These are phyloP conservation scores for Cryptophagus acutangulus DNA, from an alignment of 2,888 invertebrate species.

Conservation along the genomic window DNA sequence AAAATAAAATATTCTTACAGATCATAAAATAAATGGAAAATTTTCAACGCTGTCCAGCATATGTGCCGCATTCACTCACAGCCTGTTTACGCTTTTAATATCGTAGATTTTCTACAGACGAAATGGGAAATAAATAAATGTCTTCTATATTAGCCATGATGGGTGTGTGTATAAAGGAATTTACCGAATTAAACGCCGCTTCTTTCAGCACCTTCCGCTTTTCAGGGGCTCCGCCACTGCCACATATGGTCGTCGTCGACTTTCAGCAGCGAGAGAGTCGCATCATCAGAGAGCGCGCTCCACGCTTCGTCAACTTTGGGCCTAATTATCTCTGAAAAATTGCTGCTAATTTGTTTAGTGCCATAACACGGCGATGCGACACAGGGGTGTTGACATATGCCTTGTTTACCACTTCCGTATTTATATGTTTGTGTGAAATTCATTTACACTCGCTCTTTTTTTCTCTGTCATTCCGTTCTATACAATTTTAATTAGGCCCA, in stretches of 20 bases:
- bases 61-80: slow-evolving; percentile 7
- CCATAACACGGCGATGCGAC: slow-evolving; percentile 25
- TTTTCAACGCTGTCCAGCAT: slow-evolving; percentile 14
- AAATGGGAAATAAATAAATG: background rate
- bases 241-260: background rate
- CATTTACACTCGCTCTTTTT: too few species aligned
- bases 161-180: slow-evolving; percentile 9
- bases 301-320: slow-evolving; percentile 37
- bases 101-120: background rate
- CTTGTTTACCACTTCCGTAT: slow-evolving; percentile 29
- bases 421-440: too few species aligned
- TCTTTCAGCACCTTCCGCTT: slow-evolving; percentile 9
- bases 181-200: slow-evolving; percentile 17
- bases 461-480: too few species aligned
- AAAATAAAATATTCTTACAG: too few species aligned
- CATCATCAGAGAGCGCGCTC: slow-evolving; percentile 3
- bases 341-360: slow-evolving; percentile 37
- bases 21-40: slow-evolving; percentile 20
- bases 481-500: too few species aligned
- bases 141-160: background rate
- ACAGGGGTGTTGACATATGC: slow-evolving; percentile 30
- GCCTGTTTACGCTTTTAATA: slow-evolving; percentile 1
- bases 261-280: slow-evolving; percentile 15
- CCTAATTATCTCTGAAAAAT: slow-evolving; percentile 43
- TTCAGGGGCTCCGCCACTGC: slow-evolving; percentile 3